Conservation (phyloP, 2,888 invertebrate genomes). For the Tipula vernalis region DNA sequence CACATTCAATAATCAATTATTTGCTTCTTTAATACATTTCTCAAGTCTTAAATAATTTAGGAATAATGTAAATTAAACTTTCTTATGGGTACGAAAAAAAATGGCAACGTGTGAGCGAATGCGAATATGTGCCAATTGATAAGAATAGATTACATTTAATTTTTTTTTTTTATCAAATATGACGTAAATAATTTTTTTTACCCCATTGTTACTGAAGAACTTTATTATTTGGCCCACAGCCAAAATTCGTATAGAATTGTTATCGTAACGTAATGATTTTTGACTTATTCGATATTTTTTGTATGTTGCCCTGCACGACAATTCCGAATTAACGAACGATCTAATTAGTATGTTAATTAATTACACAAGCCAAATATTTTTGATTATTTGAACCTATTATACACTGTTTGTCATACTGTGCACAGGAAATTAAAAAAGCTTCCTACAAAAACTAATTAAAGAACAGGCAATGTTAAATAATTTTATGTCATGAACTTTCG, state of each 20-base stretch:
- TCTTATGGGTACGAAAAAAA: not conserved
- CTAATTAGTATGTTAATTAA: not conserved
- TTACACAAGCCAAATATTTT: not conserved
- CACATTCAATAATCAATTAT: not conserved
- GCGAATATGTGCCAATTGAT: not conserved
- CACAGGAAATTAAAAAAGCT: not conserved
- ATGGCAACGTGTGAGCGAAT: not conserved
- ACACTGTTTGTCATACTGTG: not conserved
- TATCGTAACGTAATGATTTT: not conserved
- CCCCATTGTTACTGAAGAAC: not conserved
- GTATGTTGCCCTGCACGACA: not conserved
- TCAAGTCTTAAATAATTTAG: not conserved
- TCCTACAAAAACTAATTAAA: not conserved
- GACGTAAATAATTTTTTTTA: not conserved
- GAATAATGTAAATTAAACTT: not conserved
- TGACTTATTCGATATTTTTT: not conserved
- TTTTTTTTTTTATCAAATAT: not conserved
- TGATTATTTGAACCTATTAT: not conserved
- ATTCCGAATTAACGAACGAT: not conserved
- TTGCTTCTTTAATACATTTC: not conserved
- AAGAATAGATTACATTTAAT: not conserved
- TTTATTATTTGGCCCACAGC: not conserved
- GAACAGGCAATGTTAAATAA: not conserved
- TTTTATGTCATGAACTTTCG: not conserved
- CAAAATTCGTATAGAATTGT: not conserved